These are phyloP conservation scores for Zaprionus obscuricornis DNA, from an alignment of 2,888 invertebrate species.

Conservation along the genomic window DNA sequence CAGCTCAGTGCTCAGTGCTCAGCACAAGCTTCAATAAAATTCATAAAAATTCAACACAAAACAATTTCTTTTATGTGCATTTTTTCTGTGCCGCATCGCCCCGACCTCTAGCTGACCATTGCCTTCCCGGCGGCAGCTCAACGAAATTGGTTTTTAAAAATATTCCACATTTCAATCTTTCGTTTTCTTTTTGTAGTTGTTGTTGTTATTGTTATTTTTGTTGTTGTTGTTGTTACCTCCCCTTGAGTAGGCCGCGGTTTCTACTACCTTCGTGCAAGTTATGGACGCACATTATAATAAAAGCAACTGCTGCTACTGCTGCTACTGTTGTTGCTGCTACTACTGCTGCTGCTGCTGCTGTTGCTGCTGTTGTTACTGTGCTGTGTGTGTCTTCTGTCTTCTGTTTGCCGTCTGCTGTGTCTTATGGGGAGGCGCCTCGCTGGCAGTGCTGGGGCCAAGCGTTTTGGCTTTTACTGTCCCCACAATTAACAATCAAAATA, in stretches of 20 bases:
- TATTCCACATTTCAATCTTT: conserved; percentile 79
- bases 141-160: conserved; percentile 81
- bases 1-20: too few relatives aligned
- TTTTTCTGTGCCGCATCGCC: conserved; percentile 17
- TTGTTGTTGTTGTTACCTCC: conserved; percentile 1
- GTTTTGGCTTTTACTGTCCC: conserved; percentile 71
- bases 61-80: conserved; percentile 71
- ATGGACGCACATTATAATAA: conserved; percentile 64
- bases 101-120: not conserved
- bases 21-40: conserved; percentile 43
- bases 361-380: not conserved
- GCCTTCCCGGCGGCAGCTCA: conserved; percentile 46
- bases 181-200: conserved; percentile 11
- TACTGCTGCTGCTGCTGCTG: conserved; percentile 34
- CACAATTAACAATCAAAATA: conserved; percentile 77
- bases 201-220: conserved; percentile 55
- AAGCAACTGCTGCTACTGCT: conserved; percentile 44
- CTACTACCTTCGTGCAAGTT: conserved; percentile 62
- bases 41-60: conserved; percentile 59
- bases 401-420: conserved; percentile 21
- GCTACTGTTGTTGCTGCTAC: conserved; percentile 2
- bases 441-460: conserved; percentile 36
- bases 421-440: conserved; percentile 17
- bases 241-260: conserved; percentile 13
- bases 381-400: too few relatives aligned